Percentiles rank a stretch among this genome's conserved stretches.
Evolutionary conservation across 2,113 vertebrate species (phyloP).

Genomic region (Gymnogyps californianus): DNA sequence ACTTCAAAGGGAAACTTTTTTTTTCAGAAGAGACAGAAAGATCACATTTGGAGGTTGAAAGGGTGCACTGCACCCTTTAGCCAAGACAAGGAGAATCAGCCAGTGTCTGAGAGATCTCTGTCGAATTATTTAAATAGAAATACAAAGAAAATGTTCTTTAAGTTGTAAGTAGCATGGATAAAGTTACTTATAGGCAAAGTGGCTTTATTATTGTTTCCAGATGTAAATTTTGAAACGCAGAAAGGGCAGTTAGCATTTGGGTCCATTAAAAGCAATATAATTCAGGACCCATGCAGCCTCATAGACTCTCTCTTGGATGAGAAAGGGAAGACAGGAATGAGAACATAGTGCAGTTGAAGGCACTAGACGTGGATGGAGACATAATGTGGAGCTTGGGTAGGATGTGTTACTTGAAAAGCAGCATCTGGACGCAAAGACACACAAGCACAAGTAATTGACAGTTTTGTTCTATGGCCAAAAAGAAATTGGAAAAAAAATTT

Average conservation of each 20-base stretch:
- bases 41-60: not conserved
- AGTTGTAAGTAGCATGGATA: conserved; percentile 30
- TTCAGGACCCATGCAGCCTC: not conserved
- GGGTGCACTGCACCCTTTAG: not conserved
- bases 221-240: conserved; percentile 11
- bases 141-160: conserved; percentile 11
- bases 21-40: not conserved
- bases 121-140: conserved; percentile 35
- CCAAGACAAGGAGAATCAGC: not conserved
- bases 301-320: not conserved
- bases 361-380: not conserved
- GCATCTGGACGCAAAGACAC: not conserved
- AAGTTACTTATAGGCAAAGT: conserved; percentile 29
- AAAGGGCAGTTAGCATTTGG: not conserved
- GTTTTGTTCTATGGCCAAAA: not conserved
- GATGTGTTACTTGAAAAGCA: conserved; percentile 26
- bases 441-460: not conserved
- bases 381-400: not conserved
- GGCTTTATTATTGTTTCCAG: conserved; percentile 49
- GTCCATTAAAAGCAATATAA: not conserved
- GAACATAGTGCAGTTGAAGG: not conserved
- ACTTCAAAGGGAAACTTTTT: not conserved
- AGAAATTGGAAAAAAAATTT: not conserved
- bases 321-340: not conserved
- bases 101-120: not conserved